These are phyloP conservation scores for Aeoliscus strigatus DNA, from an alignment of 2,797 vertebrate species.

Conservation along the genomic window DNA sequence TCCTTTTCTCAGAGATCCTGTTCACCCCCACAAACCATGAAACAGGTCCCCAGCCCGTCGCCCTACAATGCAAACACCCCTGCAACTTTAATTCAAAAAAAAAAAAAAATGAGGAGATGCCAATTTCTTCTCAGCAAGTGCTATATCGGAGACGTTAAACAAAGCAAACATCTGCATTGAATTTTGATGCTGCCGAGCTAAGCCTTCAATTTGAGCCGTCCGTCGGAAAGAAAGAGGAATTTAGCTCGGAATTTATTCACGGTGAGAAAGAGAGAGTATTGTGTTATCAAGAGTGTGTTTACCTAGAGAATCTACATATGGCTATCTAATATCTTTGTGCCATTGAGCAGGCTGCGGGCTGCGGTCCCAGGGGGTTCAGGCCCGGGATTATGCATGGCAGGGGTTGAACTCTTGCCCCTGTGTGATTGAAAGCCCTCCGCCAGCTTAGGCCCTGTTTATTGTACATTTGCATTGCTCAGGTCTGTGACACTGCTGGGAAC, in stretches of 20 bases:
- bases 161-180: conserved; percentile 74
- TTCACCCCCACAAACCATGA: no score
- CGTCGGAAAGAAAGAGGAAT: conserved; percentile 54
- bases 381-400: conserved; percentile 76
- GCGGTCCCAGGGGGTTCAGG: conserved; percentile 67
- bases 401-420: conserved; percentile 78
- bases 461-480: conserved; percentile 80
- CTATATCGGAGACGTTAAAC: conserved; percentile 74
- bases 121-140: conserved; percentile 69
- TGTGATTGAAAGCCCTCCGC: conserved; percentile 78
- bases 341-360: conserved; percentile 66
- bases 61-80: conserved; percentile 63
- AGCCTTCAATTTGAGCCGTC: conserved; percentile 70
- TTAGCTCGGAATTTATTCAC: conserved; percentile 70
- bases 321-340: conserved; percentile 79
- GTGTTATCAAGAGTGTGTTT: conserved; percentile 73
- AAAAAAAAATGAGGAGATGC: conserved; percentile 71
- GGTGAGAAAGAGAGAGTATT: conserved; percentile 57
- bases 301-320: conserved; percentile 78
- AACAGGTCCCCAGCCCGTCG: conserved; percentile 19
- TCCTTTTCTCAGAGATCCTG: no score
- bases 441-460: conserved; percentile 79
- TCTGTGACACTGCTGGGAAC: conserved; percentile 62
- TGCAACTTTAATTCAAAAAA: conserved; percentile 62
- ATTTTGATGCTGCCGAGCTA: conserved; percentile 63